Base-by-base conservation (phyloP, 2,113 vertebrate species). In the Dipodomys ordii region DNA sequence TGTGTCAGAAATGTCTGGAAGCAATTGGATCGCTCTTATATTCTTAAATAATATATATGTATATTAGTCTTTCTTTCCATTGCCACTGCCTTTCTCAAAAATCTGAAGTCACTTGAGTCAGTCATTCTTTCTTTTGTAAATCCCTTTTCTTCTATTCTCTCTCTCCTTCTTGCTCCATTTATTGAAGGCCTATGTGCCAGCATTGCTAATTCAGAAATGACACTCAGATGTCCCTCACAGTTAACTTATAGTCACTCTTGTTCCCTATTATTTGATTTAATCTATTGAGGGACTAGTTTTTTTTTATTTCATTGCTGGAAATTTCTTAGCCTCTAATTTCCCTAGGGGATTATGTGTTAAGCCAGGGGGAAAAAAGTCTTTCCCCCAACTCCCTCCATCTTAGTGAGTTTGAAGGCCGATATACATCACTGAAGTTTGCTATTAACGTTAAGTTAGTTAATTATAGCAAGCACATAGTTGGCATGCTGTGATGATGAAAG, bases 371-470 rank as follows among this genome's bases (percentile, higher is more conserved):
- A 93, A 69, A 65, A 92, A 81, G 73, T 57, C 68, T 68, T n/a
- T 90, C 39, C 25, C 3, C 16, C 53, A 57, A 57, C 53, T 18
- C 8, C 46, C 49, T 96, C 49, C n/a, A 90, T 96, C 82, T 95
- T 82, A 76, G 74, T 88, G 89, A 90, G 74, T 95, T 76, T 92
- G 89, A 94, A 84, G 88, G 81, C 89, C 16, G 96, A 97, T 94
- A 92, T 93, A 96, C 93, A 93, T 96, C 96, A 95, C 0, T 92
- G 96, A 92, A 83, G 90, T 95, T 96, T 94, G 71, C 92, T 96
- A 92, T 96, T 97, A 97, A 84, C 8, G 27, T 95, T 88, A 94
- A 94, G 93, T 95, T 95, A 95, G 91, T 94, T 96, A 97, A 97
- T 96, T 97, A 97, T 46, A 92, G 94, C 90, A 88, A 92, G 79